Evolutionary conservation across 2,797 vertebrate species (phyloP), one percentile per base, ranked within the genome.

Genomic region (Lutjanus campechanus): DNA sequence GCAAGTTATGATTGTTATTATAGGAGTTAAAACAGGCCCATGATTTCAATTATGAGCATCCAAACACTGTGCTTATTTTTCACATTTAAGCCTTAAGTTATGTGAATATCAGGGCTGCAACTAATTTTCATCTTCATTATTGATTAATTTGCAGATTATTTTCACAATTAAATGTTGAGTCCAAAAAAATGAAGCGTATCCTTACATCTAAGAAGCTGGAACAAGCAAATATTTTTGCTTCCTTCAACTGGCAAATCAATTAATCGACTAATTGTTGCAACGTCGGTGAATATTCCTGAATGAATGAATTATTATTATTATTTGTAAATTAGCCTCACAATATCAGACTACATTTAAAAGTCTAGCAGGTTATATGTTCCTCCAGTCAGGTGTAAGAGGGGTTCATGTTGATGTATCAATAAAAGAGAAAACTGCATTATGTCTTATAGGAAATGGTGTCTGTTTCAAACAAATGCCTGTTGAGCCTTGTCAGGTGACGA

Each of bases 391-490:
- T 71, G 51, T 55, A 13, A 29, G n/a, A 55, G 1, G 11, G 17
- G 15, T 63, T 54, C 7, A 10, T 70, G 19, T 9, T 51, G 19
- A 36, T 53, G 8, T 47, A 60, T 59, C 25, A 68, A 41, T 58
- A 47, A 50, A 5, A 19, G 11, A 62, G 43, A 62, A 36, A 60
- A 59, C 25, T 36, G 15, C 13, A 43, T 84, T 8, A 47, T 70
- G 3, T 66, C 7, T 62, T 16, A 11, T 43, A 29, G 59, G 6
- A 76, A 54, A 51, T 47, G 0, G 15, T 17, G 3, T 72, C 40
- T 50, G 15, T 77, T 73, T 65, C 22, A 58, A 64, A 46, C n/a
- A 77, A 54, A 76, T 22, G 36, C 25, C 44, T 46, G 17, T 43
- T 53, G 59, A 82, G 40, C 19, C 44, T 56, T 54, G 19, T 16